These are phyloP conservation scores for Automeris io DNA, from an alignment of 2,888 invertebrate genomes.

Conservation along the genomic window DNA sequence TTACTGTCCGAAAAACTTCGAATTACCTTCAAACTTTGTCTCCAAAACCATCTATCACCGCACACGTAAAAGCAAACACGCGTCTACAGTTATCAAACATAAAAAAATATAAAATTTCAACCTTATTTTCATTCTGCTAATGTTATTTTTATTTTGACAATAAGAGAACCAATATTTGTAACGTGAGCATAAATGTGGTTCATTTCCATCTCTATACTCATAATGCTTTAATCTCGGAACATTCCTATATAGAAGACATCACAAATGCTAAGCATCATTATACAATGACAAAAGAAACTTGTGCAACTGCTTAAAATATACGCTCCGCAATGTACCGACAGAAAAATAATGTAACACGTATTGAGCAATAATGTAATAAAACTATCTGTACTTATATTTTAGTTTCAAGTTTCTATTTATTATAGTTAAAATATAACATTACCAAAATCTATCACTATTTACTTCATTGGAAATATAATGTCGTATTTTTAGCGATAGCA, in stretches of 20 bases:
- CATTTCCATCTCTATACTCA: constrained; percentile 12
- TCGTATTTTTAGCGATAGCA: too few relatives aligned
- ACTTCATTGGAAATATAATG: too few relatives aligned
- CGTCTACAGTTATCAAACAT: neutral
- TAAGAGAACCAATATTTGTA: neutral
- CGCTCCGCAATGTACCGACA: constrained; percentile 44
- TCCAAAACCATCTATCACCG: constrained; percentile 39
- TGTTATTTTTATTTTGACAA: neutral
- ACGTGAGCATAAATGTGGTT: constrained; percentile 12
- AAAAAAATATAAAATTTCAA: neutral
- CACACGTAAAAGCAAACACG: neutral
- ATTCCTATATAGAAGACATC: constrained; percentile 68
- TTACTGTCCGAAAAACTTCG: constrained; percentile 27
- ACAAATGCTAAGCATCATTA: constrained; percentile 62
- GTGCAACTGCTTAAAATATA: constrained; percentile 67
- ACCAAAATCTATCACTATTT: too few relatives aligned
- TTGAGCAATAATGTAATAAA: neutral
- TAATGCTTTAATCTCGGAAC: constrained; percentile 53
- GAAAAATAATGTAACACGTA: constrained; percentile 17
- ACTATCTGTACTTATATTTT: too few relatives aligned
- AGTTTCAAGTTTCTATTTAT: too few relatives aligned
- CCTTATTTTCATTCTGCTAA: neutral
- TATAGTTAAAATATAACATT: too few relatives aligned
- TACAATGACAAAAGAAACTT: constrained; percentile 74
- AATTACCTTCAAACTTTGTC: constrained; percentile 26